Conservation (phyloP, 2,888 invertebrate genomes). For the Morinoia aosen region DNA sequence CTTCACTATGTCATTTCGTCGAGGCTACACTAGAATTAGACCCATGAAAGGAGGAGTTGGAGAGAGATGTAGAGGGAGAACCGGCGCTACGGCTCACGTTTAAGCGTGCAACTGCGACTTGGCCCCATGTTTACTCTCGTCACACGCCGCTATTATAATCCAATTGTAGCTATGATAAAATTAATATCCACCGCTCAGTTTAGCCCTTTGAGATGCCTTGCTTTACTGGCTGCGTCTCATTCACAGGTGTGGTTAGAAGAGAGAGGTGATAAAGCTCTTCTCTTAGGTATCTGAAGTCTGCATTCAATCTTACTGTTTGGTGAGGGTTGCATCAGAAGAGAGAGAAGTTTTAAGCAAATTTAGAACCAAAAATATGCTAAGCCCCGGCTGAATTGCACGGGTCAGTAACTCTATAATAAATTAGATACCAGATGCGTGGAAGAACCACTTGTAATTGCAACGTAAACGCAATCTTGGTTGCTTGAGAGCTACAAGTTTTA, state of each 20-base stretch:
- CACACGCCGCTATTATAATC: not conserved
- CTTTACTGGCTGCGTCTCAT: not conserved
- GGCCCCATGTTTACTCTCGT: not conserved
- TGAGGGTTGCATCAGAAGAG: not conserved
- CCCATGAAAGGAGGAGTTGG: not conserved
- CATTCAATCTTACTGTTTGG: not conserved
- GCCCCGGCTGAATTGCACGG: not conserved
- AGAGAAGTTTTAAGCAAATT: not conserved
- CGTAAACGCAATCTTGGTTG: not conserved
- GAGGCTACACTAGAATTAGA: conserved; percentile 10
- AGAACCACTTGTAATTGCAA: not conserved
- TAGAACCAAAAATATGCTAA: not conserved
- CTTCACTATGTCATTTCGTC: not conserved
- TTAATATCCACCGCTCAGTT: not conserved
- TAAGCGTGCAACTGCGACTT: not conserved
- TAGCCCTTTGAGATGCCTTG: not conserved
- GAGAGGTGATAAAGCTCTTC: not conserved
- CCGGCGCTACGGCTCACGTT: not conserved
- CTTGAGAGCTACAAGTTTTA: not conserved
- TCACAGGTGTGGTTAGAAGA: not conserved
- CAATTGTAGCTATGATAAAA: not conserved
- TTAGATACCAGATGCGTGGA: not conserved
- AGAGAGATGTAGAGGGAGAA: not conserved
- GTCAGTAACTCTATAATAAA: not conserved
- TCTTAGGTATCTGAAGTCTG: not conserved